Conservation (phyloP, 2,888 invertebrate species). For the Archips xylosteana region DNA sequence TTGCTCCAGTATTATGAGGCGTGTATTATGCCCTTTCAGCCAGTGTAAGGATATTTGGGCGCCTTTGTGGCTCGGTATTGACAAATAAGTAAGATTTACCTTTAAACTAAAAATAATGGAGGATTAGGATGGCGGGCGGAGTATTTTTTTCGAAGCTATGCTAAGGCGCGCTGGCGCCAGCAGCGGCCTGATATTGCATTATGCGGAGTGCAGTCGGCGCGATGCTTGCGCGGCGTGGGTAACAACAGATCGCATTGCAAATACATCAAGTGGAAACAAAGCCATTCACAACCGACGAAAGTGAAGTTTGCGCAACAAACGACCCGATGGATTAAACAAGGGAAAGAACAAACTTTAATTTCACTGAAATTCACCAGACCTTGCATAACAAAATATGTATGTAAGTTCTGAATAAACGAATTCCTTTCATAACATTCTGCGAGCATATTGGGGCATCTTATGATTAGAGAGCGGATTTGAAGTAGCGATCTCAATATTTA, state of each 20-base stretch:
- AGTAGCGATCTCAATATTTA: no score
- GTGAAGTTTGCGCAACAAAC: conserved; percentile 73
- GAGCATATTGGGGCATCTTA: background rate
- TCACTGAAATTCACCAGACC: conserved; percentile 44
- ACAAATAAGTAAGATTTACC: conserved; percentile 85
- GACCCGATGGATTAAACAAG: conserved; percentile 62
- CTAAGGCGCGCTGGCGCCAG: conserved; percentile 74
- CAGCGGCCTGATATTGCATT: conserved; percentile 76
- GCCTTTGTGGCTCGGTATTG: conserved; percentile 84
- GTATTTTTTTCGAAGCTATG: conserved; percentile 62
- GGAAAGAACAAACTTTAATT: conserved; percentile 56
- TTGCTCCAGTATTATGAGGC: conserved; percentile 82
- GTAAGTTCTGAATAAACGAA: background rate
- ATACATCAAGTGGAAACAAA: conserved; percentile 77
- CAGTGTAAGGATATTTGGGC: conserved; percentile 82
- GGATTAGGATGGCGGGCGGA: conserved; percentile 74
- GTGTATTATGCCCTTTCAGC: conserved; percentile 81
- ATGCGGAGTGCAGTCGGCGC: conserved; percentile 61
- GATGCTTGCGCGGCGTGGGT: conserved; percentile 61
- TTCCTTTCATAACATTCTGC: background rate
- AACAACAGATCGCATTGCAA: conserved; percentile 61
- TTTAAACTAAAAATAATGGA: conserved; percentile 77
- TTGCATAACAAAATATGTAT: conserved; percentile 28
- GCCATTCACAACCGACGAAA: conserved; percentile 62
- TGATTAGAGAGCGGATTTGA: no score